phyloP scores from a whole-genome alignment of 2,888 invertebrate genomes.

The Pheosia tremula region DNA sequence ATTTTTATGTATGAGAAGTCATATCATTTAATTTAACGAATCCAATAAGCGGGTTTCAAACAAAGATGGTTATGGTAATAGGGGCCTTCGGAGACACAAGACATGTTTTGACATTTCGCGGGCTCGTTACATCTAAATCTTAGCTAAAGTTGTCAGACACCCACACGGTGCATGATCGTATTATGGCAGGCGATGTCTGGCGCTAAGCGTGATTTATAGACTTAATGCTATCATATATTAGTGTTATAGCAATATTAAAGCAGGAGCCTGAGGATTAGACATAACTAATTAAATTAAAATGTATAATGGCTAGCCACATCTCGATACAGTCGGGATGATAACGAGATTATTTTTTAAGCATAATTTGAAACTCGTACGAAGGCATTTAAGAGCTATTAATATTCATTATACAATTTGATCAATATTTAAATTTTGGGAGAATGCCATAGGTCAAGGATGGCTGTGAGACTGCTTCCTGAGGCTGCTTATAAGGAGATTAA shows the following conservation, averaged over 20 bases:
- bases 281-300: conserved; percentile 30
- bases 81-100: conserved; percentile 39
- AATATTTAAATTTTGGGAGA: not conserved
- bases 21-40: conserved; percentile 20
- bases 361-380: not conserved
- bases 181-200: conserved; percentile 42
- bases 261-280: conserved; percentile 28
- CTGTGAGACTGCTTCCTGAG: not conserved
- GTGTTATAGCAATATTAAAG: conserved; percentile 35
- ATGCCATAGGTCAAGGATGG: not conserved
- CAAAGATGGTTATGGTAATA: conserved; percentile 40
- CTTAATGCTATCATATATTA: conserved; percentile 39
- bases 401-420: not conserved
- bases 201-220: conserved; percentile 50
- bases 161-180: conserved; percentile 47
- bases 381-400: not conserved
- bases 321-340: not conserved
- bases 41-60: conserved; percentile 27
- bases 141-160: conserved; percentile 48
- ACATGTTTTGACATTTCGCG: conserved; percentile 58
- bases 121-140: conserved; percentile 60
- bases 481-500: not conserved
- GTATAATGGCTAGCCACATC: conserved; percentile 18
- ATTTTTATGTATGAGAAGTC: conserved; percentile 25
- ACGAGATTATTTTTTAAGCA: not conserved